phyloP scores from a whole-genome alignment of 2,888 invertebrate species.

The Dinocampus coccinellae region DNA sequence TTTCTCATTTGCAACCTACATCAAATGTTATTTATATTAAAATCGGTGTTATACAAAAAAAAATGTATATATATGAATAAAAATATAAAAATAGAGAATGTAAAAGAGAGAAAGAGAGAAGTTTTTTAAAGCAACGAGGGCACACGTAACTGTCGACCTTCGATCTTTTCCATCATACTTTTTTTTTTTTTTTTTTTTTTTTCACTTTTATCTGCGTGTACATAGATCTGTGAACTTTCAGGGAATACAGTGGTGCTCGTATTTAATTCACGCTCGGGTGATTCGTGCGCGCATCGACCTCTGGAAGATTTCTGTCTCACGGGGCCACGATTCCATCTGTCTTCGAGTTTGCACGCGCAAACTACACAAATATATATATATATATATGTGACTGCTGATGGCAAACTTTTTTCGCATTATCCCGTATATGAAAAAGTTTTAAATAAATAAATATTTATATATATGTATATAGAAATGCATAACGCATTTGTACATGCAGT shows the following conservation, averaged over 20 bases:
- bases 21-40: no score
- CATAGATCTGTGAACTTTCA: neutral
- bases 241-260: conserved; percentile 25
- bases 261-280: conserved; percentile 47
- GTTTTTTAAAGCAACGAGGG: neutral
- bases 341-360: conserved; percentile 4
- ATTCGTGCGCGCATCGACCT: conserved; percentile 43
- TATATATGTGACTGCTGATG: neutral
- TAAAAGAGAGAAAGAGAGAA: neutral
- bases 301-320: conserved; percentile 27
- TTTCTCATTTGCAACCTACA: no score
- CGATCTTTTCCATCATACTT: neutral
- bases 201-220: neutral
- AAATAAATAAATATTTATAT: no score
- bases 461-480: neutral
- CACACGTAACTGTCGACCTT: neutral
- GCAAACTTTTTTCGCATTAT: neutral
- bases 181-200: neutral
- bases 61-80: no score
- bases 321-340: conserved; percentile 23
- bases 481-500: no score
- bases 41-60: no score
- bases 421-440: neutral
- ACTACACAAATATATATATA: neutral
- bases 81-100: no score